phyloP scores from a whole-genome alignment of 1,140 invertebrate genomes.

The Paramacrobiotus metropolitanus region DNA sequence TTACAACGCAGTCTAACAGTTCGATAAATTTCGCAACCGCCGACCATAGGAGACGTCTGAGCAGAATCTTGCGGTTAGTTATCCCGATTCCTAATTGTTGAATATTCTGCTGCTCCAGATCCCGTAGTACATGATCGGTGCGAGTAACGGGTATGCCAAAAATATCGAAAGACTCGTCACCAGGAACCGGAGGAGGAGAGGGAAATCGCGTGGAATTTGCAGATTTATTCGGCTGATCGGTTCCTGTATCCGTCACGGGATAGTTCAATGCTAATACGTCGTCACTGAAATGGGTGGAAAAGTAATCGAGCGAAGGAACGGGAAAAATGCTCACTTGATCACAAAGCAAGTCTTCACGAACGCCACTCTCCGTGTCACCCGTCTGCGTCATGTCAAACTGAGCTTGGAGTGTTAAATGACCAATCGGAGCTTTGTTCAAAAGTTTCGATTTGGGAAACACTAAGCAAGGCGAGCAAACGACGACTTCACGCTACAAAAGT shows the following conservation, averaged over 20 bases:
- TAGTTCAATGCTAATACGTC: neutral
- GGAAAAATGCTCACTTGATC: neutral
- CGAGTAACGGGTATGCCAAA: neutral
- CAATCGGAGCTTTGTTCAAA: too few relatives aligned
- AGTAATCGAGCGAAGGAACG: constrained; percentile 1
- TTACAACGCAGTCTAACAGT: neutral
- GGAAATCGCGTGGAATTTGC: neutral
- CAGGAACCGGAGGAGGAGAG: neutral
- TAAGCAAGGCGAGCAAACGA: too few relatives aligned
- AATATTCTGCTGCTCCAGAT: neutral
- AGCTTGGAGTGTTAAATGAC: too few relatives aligned
- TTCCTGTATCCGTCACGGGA: neutral
- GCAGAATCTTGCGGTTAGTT: neutral
- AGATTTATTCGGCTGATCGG: neutral
- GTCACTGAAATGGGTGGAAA: neutral
- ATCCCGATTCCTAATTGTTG: neutral
- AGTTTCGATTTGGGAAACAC: too few relatives aligned
- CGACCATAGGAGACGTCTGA: neutral
- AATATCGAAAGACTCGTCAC: neutral
- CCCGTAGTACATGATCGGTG: neutral
- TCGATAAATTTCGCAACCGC: neutral
- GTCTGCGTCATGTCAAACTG: too few relatives aligned
- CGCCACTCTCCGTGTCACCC: too few relatives aligned
- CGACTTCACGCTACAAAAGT: too few relatives aligned
- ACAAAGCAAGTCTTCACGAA: too few relatives aligned